These are phyloP conservation scores for Macrotis lagotis DNA, from an alignment of 2,113 vertebrate species.

Conservation along the genomic window DNA sequence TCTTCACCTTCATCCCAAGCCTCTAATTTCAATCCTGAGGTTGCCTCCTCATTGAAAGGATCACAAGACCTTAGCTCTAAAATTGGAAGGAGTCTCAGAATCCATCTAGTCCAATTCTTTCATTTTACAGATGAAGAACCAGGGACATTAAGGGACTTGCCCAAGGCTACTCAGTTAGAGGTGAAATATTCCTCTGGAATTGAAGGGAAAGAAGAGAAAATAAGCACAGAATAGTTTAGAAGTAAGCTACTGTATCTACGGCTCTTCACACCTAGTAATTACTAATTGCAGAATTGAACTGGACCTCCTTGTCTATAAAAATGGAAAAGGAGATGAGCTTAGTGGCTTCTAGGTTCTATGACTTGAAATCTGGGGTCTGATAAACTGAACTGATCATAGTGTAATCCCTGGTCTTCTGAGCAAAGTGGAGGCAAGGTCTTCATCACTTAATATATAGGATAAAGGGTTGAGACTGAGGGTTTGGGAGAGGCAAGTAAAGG, in stretches of 20 bases:
- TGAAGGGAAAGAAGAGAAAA: not conserved
- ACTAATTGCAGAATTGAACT: not conserved
- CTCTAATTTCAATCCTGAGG: not conserved
- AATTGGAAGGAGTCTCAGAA: not conserved
- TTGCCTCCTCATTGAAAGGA: not conserved
- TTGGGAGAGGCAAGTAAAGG: not conserved
- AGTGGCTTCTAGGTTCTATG: not conserved
- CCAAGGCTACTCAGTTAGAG: not conserved
- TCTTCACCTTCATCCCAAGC: not conserved
- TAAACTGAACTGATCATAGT: not conserved
- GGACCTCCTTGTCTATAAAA: not conserved
- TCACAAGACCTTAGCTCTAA: not conserved
- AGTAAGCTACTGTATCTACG: not conserved
- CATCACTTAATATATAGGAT: not conserved
- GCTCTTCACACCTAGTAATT: not conserved
- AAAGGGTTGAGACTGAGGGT: not conserved
- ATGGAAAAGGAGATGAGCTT: not conserved
- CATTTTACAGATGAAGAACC: not conserved
- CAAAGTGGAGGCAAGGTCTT: not conserved
- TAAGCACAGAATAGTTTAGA: not conserved
- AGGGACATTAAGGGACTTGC: not conserved
- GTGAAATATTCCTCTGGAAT: not conserved
- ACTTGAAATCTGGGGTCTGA: not conserved
- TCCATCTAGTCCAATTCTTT: not conserved
- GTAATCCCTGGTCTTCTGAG: not conserved